Percentiles rank a stretch among this genome's conserved stretches.
Evolutionary conservation across 2,888 invertebrate species (phyloP).

Genomic region (Mechanitis mazaeus): DNA sequence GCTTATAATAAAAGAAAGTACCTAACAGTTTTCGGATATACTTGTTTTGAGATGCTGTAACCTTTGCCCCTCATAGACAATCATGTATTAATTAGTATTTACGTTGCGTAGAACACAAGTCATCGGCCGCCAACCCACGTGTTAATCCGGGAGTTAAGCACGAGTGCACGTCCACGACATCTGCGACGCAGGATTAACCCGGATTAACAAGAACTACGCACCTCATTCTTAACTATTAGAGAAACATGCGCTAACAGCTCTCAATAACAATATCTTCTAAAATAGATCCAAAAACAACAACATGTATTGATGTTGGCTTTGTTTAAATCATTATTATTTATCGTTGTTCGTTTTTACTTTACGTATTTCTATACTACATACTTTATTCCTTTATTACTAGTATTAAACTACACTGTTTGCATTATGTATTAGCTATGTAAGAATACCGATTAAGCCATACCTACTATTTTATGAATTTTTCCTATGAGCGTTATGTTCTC

Average conservation of each 20-base stretch:
- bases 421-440: no score
- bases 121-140: slow-evolving; percentile 23
- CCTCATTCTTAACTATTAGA: slow-evolving; percentile 13
- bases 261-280: slow-evolving; percentile 13
- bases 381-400: no score
- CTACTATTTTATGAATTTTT: no score
- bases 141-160: slow-evolving; percentile 29
- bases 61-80: no score
- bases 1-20: no score
- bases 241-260: slow-evolving; percentile 20
- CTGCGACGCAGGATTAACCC: slow-evolving; percentile 20
- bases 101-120: background rate
- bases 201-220: slow-evolving; percentile 8
- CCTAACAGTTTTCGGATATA: no score
- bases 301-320: slow-evolving; percentile 2
- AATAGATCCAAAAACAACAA: slow-evolving; percentile 12
- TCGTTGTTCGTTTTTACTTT: no score
- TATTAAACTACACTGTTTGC: no score
- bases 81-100: background rate
- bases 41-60: no score
- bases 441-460: no score
- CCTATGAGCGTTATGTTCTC: no score
- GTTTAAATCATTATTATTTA: slow-evolving; percentile 4
- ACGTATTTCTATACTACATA: no score
- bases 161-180: slow-evolving; percentile 27